These are phyloP conservation scores for Xanthia togata DNA, from an alignment of 2,888 invertebrate species.

Conservation along the genomic window DNA sequence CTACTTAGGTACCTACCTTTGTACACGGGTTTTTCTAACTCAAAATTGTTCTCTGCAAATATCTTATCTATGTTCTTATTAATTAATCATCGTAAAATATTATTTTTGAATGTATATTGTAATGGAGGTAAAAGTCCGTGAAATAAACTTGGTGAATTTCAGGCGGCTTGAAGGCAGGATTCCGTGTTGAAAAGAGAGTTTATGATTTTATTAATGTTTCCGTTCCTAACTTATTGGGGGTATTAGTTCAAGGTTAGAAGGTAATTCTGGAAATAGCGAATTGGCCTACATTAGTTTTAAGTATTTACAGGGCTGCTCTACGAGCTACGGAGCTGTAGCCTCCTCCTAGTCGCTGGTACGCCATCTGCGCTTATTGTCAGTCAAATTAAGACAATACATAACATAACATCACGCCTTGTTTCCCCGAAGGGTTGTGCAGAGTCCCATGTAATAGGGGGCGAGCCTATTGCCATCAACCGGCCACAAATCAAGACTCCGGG, in stretches of 20 bases:
- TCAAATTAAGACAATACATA: too few relatives aligned
- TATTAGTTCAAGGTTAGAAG: slow-evolving; percentile 14
- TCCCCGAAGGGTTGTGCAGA: too few relatives aligned
- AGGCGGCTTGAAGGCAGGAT: not conserved
- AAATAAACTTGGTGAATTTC: not conserved
- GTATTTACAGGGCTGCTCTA: not conserved
- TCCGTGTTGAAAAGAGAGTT: not conserved
- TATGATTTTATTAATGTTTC: not conserved
- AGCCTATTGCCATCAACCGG: too few relatives aligned
- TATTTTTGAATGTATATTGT: not conserved
- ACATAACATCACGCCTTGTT: too few relatives aligned
- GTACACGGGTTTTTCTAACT: not conserved
- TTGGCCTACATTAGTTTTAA: not conserved
- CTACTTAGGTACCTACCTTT: not conserved
- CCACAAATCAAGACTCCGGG: too few relatives aligned
- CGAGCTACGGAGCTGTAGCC: slow-evolving; percentile 11
- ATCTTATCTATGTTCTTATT: not conserved
- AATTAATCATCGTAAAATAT: not conserved
- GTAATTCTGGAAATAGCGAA: not conserved
- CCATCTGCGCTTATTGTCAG: not conserved
- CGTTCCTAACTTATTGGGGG: slow-evolving; percentile 18
- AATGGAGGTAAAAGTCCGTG: not conserved
- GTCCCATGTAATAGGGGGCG: too few relatives aligned
- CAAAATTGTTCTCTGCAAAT: not conserved
- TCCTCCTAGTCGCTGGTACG: not conserved